Evolutionary conservation across 2,888 invertebrate genomes (phyloP).

Genomic region (Creontiades dilutus): DNA sequence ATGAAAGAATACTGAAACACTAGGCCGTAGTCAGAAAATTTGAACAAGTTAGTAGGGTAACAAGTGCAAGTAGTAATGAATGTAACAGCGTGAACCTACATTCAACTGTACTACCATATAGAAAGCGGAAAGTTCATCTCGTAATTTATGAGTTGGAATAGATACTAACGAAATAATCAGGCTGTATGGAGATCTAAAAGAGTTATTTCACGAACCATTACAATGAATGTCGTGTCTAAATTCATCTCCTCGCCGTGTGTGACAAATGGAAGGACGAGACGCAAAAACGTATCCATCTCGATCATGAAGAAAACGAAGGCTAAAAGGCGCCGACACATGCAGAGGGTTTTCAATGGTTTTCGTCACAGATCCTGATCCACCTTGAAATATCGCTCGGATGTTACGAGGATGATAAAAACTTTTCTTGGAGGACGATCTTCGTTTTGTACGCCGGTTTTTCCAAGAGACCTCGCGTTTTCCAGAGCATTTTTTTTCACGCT

Average conservation of each 20-base stretch:
- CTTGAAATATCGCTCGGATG: slow-evolving; percentile 51
- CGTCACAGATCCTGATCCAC: slow-evolving; percentile 50
- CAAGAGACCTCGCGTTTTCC: background rate
- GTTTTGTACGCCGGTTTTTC: background rate
- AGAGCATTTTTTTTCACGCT: too few species aligned
- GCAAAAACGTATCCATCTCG: background rate
- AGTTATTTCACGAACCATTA: too few species aligned
- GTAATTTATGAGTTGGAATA: too few species aligned
- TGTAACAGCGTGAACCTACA: too few species aligned
- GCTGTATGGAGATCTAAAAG: too few species aligned
- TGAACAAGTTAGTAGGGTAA: too few species aligned
- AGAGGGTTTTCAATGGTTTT: slow-evolving; percentile 44
- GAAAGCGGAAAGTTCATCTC: too few species aligned
- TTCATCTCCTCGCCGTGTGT: background rate
- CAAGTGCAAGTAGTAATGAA: too few species aligned
- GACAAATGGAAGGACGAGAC: background rate
- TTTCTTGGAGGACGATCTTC: background rate
- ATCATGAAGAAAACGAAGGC: background rate
- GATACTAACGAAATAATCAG: too few species aligned
- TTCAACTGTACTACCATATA: too few species aligned
- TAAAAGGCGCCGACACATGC: slow-evolving; percentile 34
- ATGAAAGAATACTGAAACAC: too few species aligned
- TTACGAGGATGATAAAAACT: background rate
- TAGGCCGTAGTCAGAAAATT: too few species aligned
- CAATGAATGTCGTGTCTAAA: background rate